Conservation (phyloP, 2,888 invertebrate species). For the Petrophora chlorosata region DNA sequence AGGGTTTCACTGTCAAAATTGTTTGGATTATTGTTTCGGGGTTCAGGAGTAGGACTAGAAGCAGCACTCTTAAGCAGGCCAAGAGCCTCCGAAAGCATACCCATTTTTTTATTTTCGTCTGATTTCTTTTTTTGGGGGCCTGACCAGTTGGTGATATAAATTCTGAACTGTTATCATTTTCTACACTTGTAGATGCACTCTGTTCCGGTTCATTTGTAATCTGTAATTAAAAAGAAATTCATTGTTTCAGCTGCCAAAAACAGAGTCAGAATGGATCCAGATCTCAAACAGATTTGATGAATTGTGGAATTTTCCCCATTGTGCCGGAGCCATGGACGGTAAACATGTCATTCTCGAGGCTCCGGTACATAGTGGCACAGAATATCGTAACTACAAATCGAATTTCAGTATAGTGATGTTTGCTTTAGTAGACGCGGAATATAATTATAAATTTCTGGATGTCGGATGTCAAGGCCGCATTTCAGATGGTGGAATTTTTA, state of each 20-base stretch:
- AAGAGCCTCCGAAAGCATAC: background rate
- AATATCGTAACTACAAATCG: slow-evolving; percentile 7
- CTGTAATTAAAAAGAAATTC: background rate
- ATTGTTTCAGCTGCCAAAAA: slow-evolving; percentile 25
- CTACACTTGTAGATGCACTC: background rate
- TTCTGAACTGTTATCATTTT: background rate
- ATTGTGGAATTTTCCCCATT: slow-evolving; percentile 23
- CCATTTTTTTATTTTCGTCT: too few species aligned
- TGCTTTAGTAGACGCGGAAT: too few species aligned
- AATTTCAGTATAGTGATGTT: too few species aligned
- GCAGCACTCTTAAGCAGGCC: background rate
- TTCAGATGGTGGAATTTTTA: slow-evolving; percentile 18
- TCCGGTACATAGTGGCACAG: slow-evolving; percentile 12
- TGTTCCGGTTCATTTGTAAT: background rate
- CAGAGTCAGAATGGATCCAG: slow-evolving; percentile 20
- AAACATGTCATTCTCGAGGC: slow-evolving; percentile 30
- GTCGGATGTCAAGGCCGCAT: slow-evolving; percentile 18
- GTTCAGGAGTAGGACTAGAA: background rate
- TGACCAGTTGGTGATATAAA: background rate
- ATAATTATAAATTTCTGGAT: slow-evolving; percentile 39
- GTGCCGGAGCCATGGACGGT: slow-evolving; percentile 29
- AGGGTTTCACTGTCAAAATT: background rate
- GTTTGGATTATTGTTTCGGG: background rate
- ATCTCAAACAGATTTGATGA: slow-evolving; percentile 6
- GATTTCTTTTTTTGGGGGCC: background rate